Evolutionary conservation across 2,113 vertebrate genomes (phyloP).

Genomic region (Dasyornis broadbenti): DNA sequence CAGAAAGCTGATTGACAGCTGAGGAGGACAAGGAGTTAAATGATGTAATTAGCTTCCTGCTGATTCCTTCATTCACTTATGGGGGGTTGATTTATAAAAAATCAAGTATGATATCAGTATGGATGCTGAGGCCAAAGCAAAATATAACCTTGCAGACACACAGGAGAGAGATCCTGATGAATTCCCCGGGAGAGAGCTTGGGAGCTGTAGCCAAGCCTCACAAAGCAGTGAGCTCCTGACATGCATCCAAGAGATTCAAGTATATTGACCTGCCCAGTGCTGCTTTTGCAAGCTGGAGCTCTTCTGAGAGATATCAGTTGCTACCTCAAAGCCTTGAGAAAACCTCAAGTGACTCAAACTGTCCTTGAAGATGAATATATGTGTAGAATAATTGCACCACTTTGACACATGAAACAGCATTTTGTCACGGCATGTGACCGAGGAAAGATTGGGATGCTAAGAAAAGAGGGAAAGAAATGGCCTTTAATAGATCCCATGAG

Average conservation of each 20-base stretch:
- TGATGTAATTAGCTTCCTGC: background rate
- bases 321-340: background rate
- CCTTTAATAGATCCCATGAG: background rate
- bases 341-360: background rate
- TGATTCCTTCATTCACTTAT: background rate
- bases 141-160: constrained; percentile 26
- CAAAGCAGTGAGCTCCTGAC: constrained; percentile 21
- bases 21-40: background rate
- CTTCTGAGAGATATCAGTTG: background rate
- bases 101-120: constrained; percentile 7
- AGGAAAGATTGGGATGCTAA: background rate
- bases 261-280: background rate
- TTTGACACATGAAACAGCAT: background rate
- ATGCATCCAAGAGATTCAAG: background rate
- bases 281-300: background rate
- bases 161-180: background rate
- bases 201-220: constrained; percentile 8
- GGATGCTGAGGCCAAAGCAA: constrained; percentile 10
- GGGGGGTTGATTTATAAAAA: background rate
- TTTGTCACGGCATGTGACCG: background rate
- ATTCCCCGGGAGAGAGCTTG: constrained; percentile 3
- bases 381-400: background rate
- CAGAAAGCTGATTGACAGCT: background rate
- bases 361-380: background rate
- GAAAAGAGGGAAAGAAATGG: background rate